Evolutionary conservation across 2,888 invertebrate genomes (phyloP), one percentile per base, ranked within the genome.

Genomic region (Xanthorhoe designata): DNA sequence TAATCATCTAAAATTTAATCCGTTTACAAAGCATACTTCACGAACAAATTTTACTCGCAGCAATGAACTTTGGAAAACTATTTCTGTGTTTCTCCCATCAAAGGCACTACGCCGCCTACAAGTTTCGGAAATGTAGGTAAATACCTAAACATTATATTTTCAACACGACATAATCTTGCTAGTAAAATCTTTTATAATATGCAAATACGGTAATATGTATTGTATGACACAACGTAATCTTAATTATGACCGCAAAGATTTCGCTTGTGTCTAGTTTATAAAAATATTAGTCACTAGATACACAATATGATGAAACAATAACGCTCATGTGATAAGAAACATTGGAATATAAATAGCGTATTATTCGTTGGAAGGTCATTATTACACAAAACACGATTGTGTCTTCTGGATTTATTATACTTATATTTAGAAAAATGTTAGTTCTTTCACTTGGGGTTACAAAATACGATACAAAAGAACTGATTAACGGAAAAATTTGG

Each of bases 41-140:
- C 52, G 55, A 72, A 78, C 74, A 75, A 75, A 68, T 50, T 74
- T 76, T 72, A 63, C 66, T 71, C 71, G 69, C 64, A 72, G 73
- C 70, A 72, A 73, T 66, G 67, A 77, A 72, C 66, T 75, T 76
- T 64, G 58, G 45, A 17, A 60, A 79, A 79, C 77, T 80, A 78
- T 80, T 75, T 69, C 74, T 67, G 66, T 59, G 19, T 64, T 64
- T 61, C 59, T 63, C 65, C 49, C 68, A 29, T 72, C 73, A 78
- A 78, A 78, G 76, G 68, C 73, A 69, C 66, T 68, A 70, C 73
- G 74, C 64, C 38, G 74, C 64, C 29, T 73, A 71, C 69, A 69
- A 68, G 64, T 77, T 78, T 68, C 52, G 66, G 62, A 71, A 73
- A 55, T 24, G 19, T 32, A 59, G 51, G 38, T 59, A 51, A 15